These are phyloP conservation scores for Spisula subtruncata DNA, from an alignment of 2,888 invertebrate species.

Conservation along the genomic window DNA sequence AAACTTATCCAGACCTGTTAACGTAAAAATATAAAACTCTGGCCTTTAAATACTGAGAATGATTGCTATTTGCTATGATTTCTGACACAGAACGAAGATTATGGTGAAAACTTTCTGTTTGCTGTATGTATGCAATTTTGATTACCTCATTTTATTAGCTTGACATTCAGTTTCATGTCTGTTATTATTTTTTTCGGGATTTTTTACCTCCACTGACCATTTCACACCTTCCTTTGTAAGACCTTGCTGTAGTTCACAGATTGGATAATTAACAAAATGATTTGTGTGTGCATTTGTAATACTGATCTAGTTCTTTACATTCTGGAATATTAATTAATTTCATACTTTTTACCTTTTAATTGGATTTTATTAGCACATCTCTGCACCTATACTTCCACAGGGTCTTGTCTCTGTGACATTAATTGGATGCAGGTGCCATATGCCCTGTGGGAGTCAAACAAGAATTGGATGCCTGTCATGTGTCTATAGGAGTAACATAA, in stretches of 20 bases:
- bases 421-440: too few species aligned
- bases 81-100: constrained; percentile 40
- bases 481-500: too few species aligned
- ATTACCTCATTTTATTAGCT: constrained; percentile 28
- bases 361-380: background rate
- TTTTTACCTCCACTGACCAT: background rate
- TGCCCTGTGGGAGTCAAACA: too few species aligned
- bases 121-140: constrained; percentile 61
- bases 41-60: background rate
- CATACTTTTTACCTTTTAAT: too few species aligned
- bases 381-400: background rate
- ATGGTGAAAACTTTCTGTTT: constrained; percentile 58
- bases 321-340: background rate
- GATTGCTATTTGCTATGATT: constrained; percentile 22
- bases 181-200: background rate
- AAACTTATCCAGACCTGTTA: too few species aligned
- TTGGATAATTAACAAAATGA: constrained; percentile 4
- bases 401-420: too few species aligned
- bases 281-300: background rate
- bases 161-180: background rate
- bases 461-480: too few species aligned
- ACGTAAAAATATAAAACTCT: too few species aligned
- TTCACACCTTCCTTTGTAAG: constrained; percentile 2
- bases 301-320: background rate
- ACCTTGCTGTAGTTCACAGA: constrained; percentile 8